Evolutionary conservation across 2,797 vertebrate genomes (phyloP).

Genomic region (Crossoptilon crossoptilon): DNA sequence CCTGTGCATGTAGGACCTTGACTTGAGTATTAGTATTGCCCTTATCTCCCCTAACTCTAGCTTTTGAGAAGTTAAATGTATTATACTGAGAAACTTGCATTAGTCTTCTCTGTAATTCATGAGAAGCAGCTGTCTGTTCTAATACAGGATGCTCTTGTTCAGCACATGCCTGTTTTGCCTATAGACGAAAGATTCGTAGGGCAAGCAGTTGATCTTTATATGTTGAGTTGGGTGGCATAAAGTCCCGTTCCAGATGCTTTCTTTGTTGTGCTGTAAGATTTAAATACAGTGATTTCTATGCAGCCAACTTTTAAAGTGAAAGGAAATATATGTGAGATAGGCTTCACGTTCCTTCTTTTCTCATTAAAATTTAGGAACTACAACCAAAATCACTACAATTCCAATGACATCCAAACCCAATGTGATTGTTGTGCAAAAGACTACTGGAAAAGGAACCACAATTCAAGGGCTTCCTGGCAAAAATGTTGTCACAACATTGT

Average conservation of each 20-base stretch:
- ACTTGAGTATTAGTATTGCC: neutral
- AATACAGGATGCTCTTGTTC: neutral
- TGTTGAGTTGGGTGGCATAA: neutral
- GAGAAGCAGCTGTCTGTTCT: neutral
- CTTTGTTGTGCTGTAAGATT: neutral
- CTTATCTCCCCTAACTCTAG: neutral
- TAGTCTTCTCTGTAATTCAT: neutral
- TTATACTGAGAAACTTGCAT: neutral
- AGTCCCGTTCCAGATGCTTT: neutral
- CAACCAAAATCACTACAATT: conserved; percentile 99
- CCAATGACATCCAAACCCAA: conserved; percentile 99
- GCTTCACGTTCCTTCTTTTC: conserved; percentile 12
- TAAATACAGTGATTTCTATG: neutral
- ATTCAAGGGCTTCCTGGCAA: conserved; percentile 97
- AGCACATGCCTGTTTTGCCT: neutral
- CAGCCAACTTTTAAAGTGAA: fast-evolving
- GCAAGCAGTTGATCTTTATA: neutral
- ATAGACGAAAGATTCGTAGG: neutral
- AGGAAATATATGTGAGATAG: neutral
- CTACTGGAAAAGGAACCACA: conserved; percentile 95
- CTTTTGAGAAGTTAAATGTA: neutral
- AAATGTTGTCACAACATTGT: conserved; percentile 95
- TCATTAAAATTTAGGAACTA: conserved; percentile 86
- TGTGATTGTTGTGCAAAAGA: conserved; percentile 98
- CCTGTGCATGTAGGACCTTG: neutral